Conservation (phyloP, 2,113 vertebrate genomes). For the Morone saxatilis region DNA sequence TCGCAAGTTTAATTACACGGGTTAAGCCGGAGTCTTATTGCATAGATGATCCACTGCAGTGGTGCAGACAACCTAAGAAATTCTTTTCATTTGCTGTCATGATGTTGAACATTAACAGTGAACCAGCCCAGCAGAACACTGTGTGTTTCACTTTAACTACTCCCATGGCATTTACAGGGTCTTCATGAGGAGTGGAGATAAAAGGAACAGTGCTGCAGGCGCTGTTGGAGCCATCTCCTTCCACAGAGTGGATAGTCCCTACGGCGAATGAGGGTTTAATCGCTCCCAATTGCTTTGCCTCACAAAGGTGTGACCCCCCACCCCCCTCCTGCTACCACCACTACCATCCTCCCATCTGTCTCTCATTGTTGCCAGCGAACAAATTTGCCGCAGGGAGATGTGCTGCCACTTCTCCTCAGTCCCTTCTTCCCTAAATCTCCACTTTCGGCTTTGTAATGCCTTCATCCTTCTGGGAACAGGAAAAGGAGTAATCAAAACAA, state of each 20-base stretch:
- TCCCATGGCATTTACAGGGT: slow-evolving; percentile 65
- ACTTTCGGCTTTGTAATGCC: slow-evolving; percentile 49
- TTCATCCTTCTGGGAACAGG: slow-evolving; percentile 51
- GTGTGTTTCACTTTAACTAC: slow-evolving; percentile 53
- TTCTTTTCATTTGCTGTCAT: slow-evolving; percentile 42
- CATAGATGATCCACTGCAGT: slow-evolving; percentile 30
- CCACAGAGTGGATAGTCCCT: slow-evolving; percentile 54
- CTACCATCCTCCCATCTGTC: slow-evolving; percentile 69
- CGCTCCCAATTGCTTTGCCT: slow-evolving; percentile 72
- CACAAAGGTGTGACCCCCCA: slow-evolving; percentile 67
- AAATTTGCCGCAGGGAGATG: slow-evolving; percentile 65
- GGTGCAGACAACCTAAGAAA: slow-evolving; percentile 18
- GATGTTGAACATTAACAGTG: slow-evolving; percentile 36
- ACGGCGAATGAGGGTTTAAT: slow-evolving; percentile 70
- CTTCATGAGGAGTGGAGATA: slow-evolving; percentile 67
- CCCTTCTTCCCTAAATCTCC: slow-evolving; percentile 53
- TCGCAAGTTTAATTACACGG: slow-evolving; percentile 39
- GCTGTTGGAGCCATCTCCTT: slow-evolving; percentile 50
- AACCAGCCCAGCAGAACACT: slow-evolving; percentile 45
- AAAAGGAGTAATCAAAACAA: slow-evolving; percentile 74
- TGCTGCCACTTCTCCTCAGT: slow-evolving; percentile 40
- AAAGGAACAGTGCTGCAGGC: slow-evolving; percentile 62
- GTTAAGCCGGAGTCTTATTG: slow-evolving; percentile 39
- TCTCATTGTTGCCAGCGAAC: slow-evolving; percentile 64
- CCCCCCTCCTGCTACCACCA: neutral